A percentile compares a stretch with the other conserved stretches of the same genome.
Evolutionary conservation across 2,113 vertebrate species (phyloP).

Genomic region (Podarcis raffonei): DNA sequence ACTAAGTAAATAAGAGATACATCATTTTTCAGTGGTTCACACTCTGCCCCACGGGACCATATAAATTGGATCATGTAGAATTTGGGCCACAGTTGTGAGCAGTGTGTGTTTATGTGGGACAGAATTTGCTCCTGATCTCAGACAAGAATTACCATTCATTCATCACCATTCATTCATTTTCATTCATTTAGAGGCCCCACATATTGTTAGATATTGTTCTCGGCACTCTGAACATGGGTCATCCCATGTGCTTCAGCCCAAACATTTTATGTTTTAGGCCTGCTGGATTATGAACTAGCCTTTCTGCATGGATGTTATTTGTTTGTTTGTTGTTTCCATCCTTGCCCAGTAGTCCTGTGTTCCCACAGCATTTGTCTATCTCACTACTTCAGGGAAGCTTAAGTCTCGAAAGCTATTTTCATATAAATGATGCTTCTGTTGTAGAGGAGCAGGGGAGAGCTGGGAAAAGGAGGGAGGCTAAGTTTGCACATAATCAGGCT

Average conservation of each 20-base stretch:
- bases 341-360: background rate
- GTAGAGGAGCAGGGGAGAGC: background rate
- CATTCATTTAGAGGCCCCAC: background rate
- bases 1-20: background rate
- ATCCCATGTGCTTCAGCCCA: background rate
- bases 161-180: background rate
- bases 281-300: background rate
- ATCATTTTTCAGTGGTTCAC: background rate
- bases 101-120: no score
- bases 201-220: background rate
- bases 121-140: background rate
- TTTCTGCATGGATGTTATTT: background rate
- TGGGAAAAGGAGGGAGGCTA: background rate
- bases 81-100: background rate
- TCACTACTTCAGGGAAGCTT: background rate
- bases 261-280: background rate
- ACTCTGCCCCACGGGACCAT: background rate
- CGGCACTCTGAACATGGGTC: background rate
- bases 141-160: background rate
- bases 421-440: slow-evolving; percentile 10
- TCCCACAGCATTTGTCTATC: background rate
- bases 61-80: no score
- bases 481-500: background rate
- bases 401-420: background rate
- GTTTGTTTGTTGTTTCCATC: background rate